Evolutionary conservation across 2,888 invertebrate genomes (phyloP).

Genomic region (Adela reaumurella): DNA sequence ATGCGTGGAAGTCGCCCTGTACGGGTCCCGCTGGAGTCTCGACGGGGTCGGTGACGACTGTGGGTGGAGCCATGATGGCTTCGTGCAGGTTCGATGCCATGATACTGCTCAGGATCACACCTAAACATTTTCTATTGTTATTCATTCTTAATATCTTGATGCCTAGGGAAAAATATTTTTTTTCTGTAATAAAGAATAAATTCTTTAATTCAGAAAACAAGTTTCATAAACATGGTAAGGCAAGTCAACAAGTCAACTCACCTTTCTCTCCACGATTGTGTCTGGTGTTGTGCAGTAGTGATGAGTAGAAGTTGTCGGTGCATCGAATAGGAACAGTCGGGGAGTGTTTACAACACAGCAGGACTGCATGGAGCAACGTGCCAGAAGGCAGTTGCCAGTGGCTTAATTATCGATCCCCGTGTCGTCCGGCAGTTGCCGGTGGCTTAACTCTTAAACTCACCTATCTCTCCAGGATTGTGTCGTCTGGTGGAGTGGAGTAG

Average conservation of each 20-base stretch:
- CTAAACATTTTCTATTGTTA: constrained; percentile 21
- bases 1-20: constrained; percentile 33
- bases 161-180: too few relatives aligned
- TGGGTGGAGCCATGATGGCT: constrained; percentile 19
- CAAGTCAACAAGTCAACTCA: too few relatives aligned
- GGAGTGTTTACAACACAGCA: constrained; percentile 67
- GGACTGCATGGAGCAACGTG: constrained; percentile 82
- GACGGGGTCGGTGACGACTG: constrained; percentile 7
- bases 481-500: too few relatives aligned
- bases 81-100: constrained; percentile 41
- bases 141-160: too few relatives aligned
- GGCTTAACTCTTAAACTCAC: too few relatives aligned
- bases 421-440: too few relatives aligned
- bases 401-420: constrained; percentile 84
- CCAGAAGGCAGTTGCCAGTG: constrained; percentile 79
- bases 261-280: constrained; percentile 31
- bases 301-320: constrained; percentile 32
- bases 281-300: constrained; percentile 28
- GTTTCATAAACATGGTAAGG: too few relatives aligned
- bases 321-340: constrained; percentile 18
- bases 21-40: constrained; percentile 31
- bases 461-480: too few relatives aligned
- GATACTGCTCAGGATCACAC: constrained; percentile 30
- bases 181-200: too few relatives aligned
- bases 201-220: too few relatives aligned